phyloP scores from a whole-genome alignment of 2,113 vertebrate species.

The Sardina pilchardus region DNA sequence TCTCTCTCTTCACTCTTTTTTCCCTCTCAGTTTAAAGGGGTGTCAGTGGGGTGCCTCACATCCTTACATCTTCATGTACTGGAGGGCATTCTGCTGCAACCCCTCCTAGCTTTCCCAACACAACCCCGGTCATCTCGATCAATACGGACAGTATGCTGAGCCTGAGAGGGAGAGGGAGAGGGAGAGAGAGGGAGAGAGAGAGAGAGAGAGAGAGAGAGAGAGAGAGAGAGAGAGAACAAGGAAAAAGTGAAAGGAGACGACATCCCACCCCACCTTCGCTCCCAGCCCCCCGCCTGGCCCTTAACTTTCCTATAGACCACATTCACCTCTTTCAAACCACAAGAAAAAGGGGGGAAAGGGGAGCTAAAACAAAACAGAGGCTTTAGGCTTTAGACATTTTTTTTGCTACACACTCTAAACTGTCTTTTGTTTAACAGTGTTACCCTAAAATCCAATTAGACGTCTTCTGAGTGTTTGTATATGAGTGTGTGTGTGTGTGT shows the following conservation, averaged over 20 bases:
- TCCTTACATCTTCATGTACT: conserved; percentile 81
- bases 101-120: conserved; percentile 74
- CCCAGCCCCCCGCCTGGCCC: background rate
- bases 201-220: background rate
- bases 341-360: conserved; percentile 18
- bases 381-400: conserved; percentile 38
- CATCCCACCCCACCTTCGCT: conserved; percentile 1
- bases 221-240: conserved; percentile 7
- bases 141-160: conserved; percentile 80
- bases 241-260: conserved; percentile 1
- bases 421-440: conserved; percentile 49
- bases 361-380: conserved; percentile 50
- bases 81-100: conserved; percentile 77
- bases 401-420: conserved; percentile 37
- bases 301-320: conserved; percentile 44
- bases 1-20: conserved; percentile 65
- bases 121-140: conserved; percentile 79
- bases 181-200: conserved; percentile 31
- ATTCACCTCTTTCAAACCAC: conserved; percentile 25
- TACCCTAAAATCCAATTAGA: conserved; percentile 53
- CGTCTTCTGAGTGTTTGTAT: background rate
- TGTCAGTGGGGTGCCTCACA: conserved; percentile 76
- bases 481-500: conserved; percentile 13
- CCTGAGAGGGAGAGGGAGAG: conserved; percentile 70
- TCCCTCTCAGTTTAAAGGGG: conserved; percentile 73